Evolutionary conservation across 2,888 invertebrate genomes (phyloP), one percentile per base, ranked within the genome.

Genomic region (Prosapia bicincta): DNA sequence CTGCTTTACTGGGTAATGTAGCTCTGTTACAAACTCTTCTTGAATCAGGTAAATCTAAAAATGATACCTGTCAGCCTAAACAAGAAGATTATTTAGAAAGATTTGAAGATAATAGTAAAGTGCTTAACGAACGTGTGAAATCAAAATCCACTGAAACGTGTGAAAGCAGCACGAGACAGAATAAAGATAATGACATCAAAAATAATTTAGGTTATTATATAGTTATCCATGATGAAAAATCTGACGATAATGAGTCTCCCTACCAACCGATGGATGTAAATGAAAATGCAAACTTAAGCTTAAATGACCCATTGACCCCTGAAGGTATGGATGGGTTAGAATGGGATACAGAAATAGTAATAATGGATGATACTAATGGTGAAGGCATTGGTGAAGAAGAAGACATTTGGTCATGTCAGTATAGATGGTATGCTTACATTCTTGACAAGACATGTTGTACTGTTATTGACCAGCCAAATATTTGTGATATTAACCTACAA

Each of bases 321-420:
- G 87, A 87, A 72, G 87, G 88, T 15, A 89, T 89, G 89, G 89
- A 90, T 81, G 91, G 90, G 69, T 85, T 93, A 65, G 92, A 93
- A 83, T 93, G 93, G 93, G 92, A 93, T 83, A 90, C 91, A 83
- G 92, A 93, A 81, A n/a, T n/a, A n/a, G n/a, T n/a, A n/a, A n/a
- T n/a, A 81, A 89, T 92, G 79, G 87, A 86, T 26, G 88, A 87
- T 81, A 76, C 86, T 86, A 76, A 87, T 86, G 28, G 86, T 28
- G 73, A 77, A 28, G 75, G 84, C 80, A 87, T 88, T 82, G 89
- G 88, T 83, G 88, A 79, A 28, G 78, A 78, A 9, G 80, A 80
- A 15, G 80, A 81, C 74, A 75, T 78, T 6, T 81, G 81, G 81
- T 78, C 80, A 10, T 72, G 77, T 69, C 84, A 88, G 80, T 90